Conservation (phyloP, 2,797 vertebrate species). For the Poecilia picta region DNA sequence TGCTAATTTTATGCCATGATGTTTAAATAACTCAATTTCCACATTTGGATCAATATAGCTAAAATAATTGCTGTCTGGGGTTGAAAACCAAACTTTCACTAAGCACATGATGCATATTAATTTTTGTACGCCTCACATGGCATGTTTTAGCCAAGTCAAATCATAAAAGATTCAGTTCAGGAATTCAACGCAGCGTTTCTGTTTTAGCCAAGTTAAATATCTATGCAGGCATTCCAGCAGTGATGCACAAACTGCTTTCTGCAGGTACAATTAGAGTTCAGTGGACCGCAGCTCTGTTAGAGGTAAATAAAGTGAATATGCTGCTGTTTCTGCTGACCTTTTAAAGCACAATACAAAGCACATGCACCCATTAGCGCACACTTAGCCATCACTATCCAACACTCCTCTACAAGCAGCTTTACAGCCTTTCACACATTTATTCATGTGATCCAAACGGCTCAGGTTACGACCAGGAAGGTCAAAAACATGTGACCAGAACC, state of each 20-base stretch:
- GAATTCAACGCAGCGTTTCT: not conserved
- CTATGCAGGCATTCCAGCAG: not conserved
- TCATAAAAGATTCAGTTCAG: not conserved
- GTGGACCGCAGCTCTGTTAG: not conserved
- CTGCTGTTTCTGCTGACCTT: constrained; percentile 1
- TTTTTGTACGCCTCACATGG: not conserved
- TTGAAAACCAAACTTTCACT: not conserved
- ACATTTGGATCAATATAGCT: not conserved
- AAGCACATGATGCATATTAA: not conserved
- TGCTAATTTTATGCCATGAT: not conserved
- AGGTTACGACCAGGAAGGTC: not conserved
- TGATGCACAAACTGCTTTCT: not conserved
- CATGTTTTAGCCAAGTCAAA: not conserved
- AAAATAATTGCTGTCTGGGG: not conserved
- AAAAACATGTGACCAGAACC: constrained; percentile 1
- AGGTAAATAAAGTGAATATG: not conserved
- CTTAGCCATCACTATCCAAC: not conserved
- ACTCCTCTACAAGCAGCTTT: not conserved
- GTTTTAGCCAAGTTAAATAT: not conserved
- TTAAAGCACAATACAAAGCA: constrained; percentile 10
- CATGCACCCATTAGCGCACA: not conserved
- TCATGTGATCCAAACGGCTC: not conserved
- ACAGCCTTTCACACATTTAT: not conserved
- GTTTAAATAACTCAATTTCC: not conserved
- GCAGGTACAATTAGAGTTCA: not conserved